Evolutionary conservation across 2,797 vertebrate species (phyloP).

Genomic region (Acrossocheilus fasciatus): DNA sequence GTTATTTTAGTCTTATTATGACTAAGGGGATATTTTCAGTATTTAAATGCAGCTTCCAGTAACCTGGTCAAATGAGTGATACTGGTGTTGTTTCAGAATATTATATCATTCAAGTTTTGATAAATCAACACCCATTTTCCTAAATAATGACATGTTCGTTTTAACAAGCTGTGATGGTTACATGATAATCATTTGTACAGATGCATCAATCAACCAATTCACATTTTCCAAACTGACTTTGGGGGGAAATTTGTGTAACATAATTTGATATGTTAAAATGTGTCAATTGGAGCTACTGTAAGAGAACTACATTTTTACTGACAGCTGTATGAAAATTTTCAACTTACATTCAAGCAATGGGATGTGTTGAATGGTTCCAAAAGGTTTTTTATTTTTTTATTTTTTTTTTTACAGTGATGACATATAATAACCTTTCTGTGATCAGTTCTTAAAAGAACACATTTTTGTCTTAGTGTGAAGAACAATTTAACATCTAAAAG

Average conservation of each 20-base stretch:
- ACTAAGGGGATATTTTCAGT: conserved; percentile 67
- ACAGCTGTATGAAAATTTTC: neutral
- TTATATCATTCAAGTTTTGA: neutral
- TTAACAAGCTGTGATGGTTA: neutral
- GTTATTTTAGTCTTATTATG: conserved; percentile 67
- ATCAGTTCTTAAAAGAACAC: neutral
- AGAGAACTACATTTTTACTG: neutral
- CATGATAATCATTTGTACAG: neutral
- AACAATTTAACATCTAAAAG: neutral
- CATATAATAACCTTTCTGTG: neutral
- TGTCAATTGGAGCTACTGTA: neutral
- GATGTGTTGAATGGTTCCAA: neutral
- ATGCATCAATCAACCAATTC: neutral
- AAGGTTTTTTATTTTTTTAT: neutral
- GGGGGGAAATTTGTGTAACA: neutral
- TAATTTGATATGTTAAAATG: neutral
- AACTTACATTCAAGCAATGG: neutral
- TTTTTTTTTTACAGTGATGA: neutral
- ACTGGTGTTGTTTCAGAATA: neutral
- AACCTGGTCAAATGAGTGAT: conserved; percentile 59
- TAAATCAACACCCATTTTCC: neutral
- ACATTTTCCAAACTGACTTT: neutral
- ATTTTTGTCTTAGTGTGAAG: neutral
- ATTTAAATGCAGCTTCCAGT: conserved; percentile 59
- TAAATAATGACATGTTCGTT: neutral